Evolutionary conservation across 2,888 invertebrate genomes (phyloP), one percentile per base, ranked within the genome.

Genomic region (Gortyna flavago): DNA sequence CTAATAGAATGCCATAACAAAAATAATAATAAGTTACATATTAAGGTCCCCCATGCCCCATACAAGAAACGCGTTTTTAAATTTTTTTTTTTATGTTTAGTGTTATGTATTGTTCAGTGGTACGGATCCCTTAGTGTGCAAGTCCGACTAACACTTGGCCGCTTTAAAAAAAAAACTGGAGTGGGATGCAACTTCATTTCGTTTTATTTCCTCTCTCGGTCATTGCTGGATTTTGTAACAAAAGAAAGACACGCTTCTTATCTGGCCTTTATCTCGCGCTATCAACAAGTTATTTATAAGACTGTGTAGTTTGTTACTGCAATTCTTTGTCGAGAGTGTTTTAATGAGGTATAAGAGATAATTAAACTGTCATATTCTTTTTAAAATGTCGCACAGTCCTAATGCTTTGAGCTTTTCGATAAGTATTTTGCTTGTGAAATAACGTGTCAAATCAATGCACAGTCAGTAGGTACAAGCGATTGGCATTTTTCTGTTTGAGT

Each of bases 241-340:
- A 76, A 72, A 70, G 72, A 62, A 80, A 80, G 51, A 66, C 65
- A 51, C 21, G 44, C 8, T 72, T 54, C 64, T 82, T 70, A 66
- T 79, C 80, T n/a, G n/a, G n/a, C n/a, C n/a, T 70, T 79, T 32
- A 72, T 64, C 80, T 62, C 18, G n/a, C 21, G 35, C 65, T 79
- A 83, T 83, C 79, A 75, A 66, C 61, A 72, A 69, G 67, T 65
- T 83, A 79, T 79, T 72, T 79, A 79, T 70, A 81, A 25, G 59
- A 16, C 54, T n/a, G 29, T n/a, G 72, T 44, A 21, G 18, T 73
- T 54, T 38, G 61, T 79, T 79, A 48, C 61, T 65, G 71, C 21
- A 68, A 11, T 32, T 77, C 66, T 79, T 73, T 73, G 59, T 21
- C 35, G 35, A 9, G 0, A 44, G 72, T 29, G 16, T 59, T 54